phyloP scores from a whole-genome alignment of 23 tunicate genomes.

The Diplosoma virens region DNA sequence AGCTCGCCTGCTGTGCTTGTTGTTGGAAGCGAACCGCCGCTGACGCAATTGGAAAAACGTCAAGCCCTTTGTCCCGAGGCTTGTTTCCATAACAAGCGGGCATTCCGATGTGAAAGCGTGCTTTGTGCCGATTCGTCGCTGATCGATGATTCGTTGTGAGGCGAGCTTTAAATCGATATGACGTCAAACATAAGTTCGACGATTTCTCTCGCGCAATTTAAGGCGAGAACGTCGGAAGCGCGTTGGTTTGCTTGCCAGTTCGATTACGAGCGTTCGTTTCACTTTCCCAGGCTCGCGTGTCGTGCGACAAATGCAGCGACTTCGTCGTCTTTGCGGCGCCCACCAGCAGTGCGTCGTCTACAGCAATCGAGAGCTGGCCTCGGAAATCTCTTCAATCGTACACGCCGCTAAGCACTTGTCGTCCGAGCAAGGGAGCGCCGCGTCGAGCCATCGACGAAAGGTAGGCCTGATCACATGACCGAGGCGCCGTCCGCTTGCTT shows the following conservation, averaged over 20 bases:
- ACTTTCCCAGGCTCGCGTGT: constrained; percentile 56
- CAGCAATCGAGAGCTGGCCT: constrained; percentile 83
- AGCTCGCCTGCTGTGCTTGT: too few species aligned
- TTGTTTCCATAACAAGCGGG: background rate
- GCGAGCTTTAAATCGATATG: too few species aligned
- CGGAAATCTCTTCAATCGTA: constrained; percentile 84
- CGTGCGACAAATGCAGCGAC: constrained; percentile 76
- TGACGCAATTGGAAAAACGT: too few species aligned
- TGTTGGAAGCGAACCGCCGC: too few species aligned
- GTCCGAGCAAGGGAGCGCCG: constrained; percentile 11
- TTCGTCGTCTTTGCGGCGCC: constrained; percentile 70
- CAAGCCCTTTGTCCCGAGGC: background rate
- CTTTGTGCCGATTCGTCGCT: too few species aligned
- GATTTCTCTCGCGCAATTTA: too few species aligned
- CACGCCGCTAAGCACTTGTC: constrained; percentile 78
- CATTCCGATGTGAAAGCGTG: background rate
- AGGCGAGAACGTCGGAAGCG: too few species aligned
- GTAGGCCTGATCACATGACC: too few species aligned
- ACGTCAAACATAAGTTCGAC: background rate
- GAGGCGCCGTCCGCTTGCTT: too few species aligned
- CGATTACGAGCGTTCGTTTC: background rate
- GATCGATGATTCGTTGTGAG: too few species aligned
- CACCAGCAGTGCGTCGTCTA: constrained; percentile 96
- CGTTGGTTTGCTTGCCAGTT: too few species aligned
- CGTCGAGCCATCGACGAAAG: constrained; percentile 31